Conservation (phyloP, 64 coral and sea anemone species). For the Montipora foliosa region DNA sequence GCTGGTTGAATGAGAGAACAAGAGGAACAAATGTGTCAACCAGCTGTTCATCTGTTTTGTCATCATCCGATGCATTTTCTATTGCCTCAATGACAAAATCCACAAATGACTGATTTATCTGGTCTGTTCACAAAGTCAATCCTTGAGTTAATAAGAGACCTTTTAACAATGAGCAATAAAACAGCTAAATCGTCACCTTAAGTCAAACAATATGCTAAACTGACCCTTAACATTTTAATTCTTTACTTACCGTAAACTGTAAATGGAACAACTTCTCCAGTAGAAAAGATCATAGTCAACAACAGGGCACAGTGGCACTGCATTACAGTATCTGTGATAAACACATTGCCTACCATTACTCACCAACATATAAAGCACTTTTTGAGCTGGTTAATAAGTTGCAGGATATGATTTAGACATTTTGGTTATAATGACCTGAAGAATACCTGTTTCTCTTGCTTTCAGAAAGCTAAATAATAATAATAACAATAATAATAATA, state of each 20-base stretch:
- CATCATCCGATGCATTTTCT: constrained; percentile 68
- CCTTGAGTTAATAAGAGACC: background rate
- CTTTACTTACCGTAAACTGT: constrained; percentile 80
- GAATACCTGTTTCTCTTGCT: no score
- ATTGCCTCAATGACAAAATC: constrained; percentile 78
- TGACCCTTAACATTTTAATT: background rate
- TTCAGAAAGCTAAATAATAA: no score
- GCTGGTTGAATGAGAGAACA: constrained; percentile 91
- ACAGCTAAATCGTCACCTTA: no score
- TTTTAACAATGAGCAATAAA: background rate
- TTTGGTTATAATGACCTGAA: no score
- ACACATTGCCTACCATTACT: background rate
- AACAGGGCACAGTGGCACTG: constrained; percentile 77
- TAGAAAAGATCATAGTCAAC: constrained; percentile 96
- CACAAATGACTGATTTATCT: constrained; percentile 82
- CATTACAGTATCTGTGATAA: constrained; percentile 65
- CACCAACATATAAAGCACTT: no score
- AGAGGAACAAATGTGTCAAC: constrained; percentile 80
- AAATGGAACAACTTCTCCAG: constrained; percentile 84
- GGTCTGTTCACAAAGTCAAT: constrained; percentile 45
- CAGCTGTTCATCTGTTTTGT: constrained; percentile 69
- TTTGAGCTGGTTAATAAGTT: no score
- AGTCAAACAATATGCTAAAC: no score
- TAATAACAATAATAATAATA: no score
- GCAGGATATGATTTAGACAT: no score